These are phyloP conservation scores for Steinernema scapterisci DNA, from an alignment of 2,888 invertebrate genomes.

Conservation along the genomic window DNA sequence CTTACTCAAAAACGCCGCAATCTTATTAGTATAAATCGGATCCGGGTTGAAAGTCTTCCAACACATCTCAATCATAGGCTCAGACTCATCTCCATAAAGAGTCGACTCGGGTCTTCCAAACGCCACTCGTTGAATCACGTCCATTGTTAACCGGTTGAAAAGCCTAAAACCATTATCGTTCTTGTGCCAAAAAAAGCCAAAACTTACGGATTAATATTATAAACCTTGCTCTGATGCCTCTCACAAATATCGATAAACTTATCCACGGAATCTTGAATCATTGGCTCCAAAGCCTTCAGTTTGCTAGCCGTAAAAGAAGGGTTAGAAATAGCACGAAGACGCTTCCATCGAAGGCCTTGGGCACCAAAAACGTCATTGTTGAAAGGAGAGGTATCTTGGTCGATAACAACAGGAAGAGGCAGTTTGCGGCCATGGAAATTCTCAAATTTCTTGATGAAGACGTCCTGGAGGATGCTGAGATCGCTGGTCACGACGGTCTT, in stretches of 20 bases:
- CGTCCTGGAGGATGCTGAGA: slow-evolving; percentile 67
- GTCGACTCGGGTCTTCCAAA: slow-evolving; percentile 53
- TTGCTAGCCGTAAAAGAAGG: slow-evolving; percentile 71
- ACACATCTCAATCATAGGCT: background rate
- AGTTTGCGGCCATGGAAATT: slow-evolving; percentile 62
- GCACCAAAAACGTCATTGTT: slow-evolving; percentile 65
- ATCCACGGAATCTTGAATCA: background rate
- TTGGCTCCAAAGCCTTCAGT: slow-evolving; percentile 68
- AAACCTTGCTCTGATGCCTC: background rate
- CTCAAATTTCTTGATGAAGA: slow-evolving; percentile 68
- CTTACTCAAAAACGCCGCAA: slow-evolving; percentile 32
- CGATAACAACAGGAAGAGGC: slow-evolving; percentile 65
- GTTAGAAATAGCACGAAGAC: slow-evolving; percentile 70
- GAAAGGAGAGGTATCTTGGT: slow-evolving; percentile 16
- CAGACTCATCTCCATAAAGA: slow-evolving; percentile 48
- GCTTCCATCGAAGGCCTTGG: slow-evolving; percentile 70
- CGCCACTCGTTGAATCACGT: slow-evolving; percentile 56
- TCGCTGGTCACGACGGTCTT: slow-evolving; percentile 66
- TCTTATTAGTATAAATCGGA: slow-evolving; percentile 31
- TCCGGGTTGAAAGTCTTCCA: slow-evolving; percentile 5
- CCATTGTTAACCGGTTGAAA: slow-evolving; percentile 57
- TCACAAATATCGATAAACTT: background rate
- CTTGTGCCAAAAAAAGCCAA: background rate
- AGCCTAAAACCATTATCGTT: slow-evolving; percentile 46
- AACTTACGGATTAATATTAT: slow-evolving; percentile 14